Conservation (phyloP, 1,140 invertebrate genomes). For the Drosophila neocordata region DNA sequence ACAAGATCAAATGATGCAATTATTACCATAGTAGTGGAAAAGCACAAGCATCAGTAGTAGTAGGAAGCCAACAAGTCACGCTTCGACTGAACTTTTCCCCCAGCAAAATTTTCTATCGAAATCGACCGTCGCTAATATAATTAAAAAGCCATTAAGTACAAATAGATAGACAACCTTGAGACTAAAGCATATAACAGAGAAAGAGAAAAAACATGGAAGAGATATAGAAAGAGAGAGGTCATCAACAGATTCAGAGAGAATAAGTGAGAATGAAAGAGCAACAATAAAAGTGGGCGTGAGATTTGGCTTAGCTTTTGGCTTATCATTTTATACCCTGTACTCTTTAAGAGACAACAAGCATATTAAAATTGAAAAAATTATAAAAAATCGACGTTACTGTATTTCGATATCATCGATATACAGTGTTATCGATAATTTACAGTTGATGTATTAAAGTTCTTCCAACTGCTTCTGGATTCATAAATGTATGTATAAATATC, state of each 20-base stretch:
- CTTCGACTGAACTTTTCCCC: slow-evolving; percentile 22
- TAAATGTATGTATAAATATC: too few relatives aligned
- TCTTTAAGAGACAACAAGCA: background rate
- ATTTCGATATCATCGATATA: too few relatives aligned
- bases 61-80: slow-evolving; percentile 16
- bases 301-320: slow-evolving; percentile 13
- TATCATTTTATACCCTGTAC: background rate
- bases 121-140: slow-evolving; percentile 73
- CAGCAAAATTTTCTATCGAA: slow-evolving; percentile 46
- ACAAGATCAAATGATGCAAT: slow-evolving; percentile 78
- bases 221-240: background rate
- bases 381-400: too few relatives aligned
- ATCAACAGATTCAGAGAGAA: slow-evolving; percentile 1
- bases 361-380: too few relatives aligned
- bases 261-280: background rate
- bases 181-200: slow-evolving; percentile 10
- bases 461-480: too few relatives aligned
- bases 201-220: background rate
- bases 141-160: slow-evolving; percentile 76
- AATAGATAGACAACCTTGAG: slow-evolving; percentile 65
- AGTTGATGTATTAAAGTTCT: too few relatives aligned
- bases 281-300: slow-evolving; percentile 4
- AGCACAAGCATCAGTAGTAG: slow-evolving; percentile 2
- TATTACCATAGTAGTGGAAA: slow-evolving; percentile 37
- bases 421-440: too few relatives aligned